A percentile compares a stretch with the other conserved stretches of the same genome.
These are phyloP conservation scores for Corydoras sp. DNA, from an alignment of 2,113 vertebrate species.

Conservation along the genomic window DNA sequence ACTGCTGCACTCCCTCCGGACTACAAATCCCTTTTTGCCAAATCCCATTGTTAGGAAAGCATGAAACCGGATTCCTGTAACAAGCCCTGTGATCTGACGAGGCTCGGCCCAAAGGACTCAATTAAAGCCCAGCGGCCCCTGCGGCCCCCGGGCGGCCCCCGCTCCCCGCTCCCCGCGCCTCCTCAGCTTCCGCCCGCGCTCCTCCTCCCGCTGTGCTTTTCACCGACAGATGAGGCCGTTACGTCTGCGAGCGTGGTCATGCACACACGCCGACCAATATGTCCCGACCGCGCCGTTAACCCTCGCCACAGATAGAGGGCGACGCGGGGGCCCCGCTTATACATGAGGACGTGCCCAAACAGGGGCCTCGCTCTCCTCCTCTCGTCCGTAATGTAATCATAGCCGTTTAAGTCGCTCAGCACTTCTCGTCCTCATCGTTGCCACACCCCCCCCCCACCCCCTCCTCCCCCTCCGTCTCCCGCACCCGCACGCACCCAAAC, in stretches of 20 bases:
- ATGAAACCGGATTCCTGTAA: slow-evolving; percentile 73
- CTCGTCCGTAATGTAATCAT: too few relatives aligned
- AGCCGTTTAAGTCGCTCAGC: slow-evolving; percentile 30
- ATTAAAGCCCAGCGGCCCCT: slow-evolving; percentile 59
- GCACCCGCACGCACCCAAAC: not conserved
- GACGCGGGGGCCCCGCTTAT: too few relatives aligned
- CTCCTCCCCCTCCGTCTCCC: too few relatives aligned
- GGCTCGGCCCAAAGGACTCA: slow-evolving; percentile 70
- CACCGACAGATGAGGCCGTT: slow-evolving; percentile 48
- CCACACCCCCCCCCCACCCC: too few relatives aligned
- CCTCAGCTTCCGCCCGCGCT: not conserved
- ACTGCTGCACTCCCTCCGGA: slow-evolving; percentile 56
- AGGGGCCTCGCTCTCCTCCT: too few relatives aligned
- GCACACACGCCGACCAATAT: slow-evolving; percentile 43
- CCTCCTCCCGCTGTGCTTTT: slow-evolving; percentile 44
- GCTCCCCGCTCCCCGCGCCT: slow-evolving; percentile 18
- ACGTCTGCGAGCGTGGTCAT: slow-evolving; percentile 43
- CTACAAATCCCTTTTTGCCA: slow-evolving; percentile 65
- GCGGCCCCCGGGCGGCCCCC: slow-evolving; percentile 50
- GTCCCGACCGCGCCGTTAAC: slow-evolving; percentile 36
- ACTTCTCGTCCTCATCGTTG: slow-evolving; percentile 19
- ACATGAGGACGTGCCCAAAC: too few relatives aligned
- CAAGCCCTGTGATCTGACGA: slow-evolving; percentile 71
- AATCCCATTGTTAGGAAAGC: slow-evolving; percentile 74
- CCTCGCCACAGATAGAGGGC: slow-evolving; percentile 32